Conservation (phyloP, 2,113 vertebrate species). For the Prunella fulvescens region DNA sequence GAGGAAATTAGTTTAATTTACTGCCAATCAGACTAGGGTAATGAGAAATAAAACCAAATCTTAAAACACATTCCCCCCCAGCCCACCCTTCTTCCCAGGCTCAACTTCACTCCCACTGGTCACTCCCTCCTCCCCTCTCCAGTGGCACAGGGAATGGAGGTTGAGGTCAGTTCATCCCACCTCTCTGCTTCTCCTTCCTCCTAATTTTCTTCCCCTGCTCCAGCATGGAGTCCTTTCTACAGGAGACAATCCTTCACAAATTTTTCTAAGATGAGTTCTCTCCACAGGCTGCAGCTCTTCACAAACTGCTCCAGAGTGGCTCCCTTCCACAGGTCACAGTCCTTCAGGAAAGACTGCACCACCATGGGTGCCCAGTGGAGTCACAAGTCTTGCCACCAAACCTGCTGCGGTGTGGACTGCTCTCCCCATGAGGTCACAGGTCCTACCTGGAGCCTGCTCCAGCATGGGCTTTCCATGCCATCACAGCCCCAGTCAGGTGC, state of each 20-base stretch:
- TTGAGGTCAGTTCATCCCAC: background rate
- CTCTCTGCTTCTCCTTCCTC: background rate
- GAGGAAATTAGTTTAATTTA: background rate
- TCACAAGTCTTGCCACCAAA: background rate
- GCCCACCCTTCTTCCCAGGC: background rate
- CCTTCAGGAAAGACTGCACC: background rate
- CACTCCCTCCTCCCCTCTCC: background rate
- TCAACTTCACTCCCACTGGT: background rate
- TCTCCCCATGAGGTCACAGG: background rate
- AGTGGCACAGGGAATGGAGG: background rate
- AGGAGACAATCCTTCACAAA: background rate
- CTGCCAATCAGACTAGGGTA: background rate
- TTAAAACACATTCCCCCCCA: background rate
- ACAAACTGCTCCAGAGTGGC: background rate
- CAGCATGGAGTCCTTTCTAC: background rate
- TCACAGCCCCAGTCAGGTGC: background rate
- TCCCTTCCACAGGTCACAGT: background rate
- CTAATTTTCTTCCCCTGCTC: background rate
- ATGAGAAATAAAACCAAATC: background rate
- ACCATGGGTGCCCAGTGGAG: fast-evolving
- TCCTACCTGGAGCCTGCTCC: background rate
- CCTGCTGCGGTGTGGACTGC: background rate
- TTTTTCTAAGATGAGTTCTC: background rate
- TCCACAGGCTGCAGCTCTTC: background rate
- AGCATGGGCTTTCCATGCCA: background rate